phyloP scores from a whole-genome alignment of 2,113 vertebrate genomes.

The Xenopus laevis region DNA sequence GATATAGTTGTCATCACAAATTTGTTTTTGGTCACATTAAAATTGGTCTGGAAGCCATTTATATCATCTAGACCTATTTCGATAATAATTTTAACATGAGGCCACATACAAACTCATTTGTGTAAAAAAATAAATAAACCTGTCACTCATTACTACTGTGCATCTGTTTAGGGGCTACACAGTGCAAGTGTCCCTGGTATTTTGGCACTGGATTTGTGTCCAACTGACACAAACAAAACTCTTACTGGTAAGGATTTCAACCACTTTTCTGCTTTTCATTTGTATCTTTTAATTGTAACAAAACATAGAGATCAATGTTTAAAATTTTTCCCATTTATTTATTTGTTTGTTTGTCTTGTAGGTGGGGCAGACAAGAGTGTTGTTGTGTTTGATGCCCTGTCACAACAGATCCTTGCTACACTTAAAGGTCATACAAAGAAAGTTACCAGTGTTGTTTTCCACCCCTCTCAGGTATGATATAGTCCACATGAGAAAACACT shows the following conservation, averaged over 20 bases:
- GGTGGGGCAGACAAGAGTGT: conserved; percentile 96
- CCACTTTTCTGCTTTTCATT: background rate
- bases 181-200: conserved; percentile 96
- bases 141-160: background rate
- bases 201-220: conserved; percentile 90
- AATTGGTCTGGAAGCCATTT: too few species aligned
- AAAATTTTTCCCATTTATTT: background rate
- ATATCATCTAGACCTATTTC: too few species aligned
- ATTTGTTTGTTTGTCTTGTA: conserved; percentile 52
- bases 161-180: conserved; percentile 77
- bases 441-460: conserved; percentile 89
- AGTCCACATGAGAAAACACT: too few species aligned
- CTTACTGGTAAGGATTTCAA: conserved; percentile 78
- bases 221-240: conserved; percentile 94
- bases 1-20: too few species aligned
- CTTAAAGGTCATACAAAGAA: conserved; percentile 92
- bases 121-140: too few species aligned
- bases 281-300: too few species aligned
- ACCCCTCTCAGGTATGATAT: conserved; percentile 81
- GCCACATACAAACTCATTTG: too few species aligned
- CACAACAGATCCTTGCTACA: conserved; percentile 92
- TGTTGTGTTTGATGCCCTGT: conserved; percentile 93
- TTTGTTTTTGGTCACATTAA: too few species aligned
- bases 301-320: too few species aligned
- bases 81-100: too few species aligned